Percentiles rank a stretch among this genome's conserved stretches.
Conservation (phyloP, 2,113 vertebrate genomes). For the Tragelaphus imberbis region DNA sequence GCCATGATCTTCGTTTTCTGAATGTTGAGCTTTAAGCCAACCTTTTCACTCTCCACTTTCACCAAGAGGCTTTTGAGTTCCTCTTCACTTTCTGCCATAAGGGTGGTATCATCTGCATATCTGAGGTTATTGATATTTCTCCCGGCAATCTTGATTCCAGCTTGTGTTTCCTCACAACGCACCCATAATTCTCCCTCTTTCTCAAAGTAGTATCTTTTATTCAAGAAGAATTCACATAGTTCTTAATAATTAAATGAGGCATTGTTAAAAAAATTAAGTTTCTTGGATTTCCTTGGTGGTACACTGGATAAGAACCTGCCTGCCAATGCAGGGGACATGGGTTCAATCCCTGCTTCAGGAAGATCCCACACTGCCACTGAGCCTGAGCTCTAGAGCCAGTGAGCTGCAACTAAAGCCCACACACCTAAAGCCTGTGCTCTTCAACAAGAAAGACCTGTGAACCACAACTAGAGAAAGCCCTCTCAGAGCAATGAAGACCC, state of each 20-base stretch:
- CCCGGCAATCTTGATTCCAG: too few relatives aligned
- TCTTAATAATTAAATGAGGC: neutral
- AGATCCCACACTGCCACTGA: neutral
- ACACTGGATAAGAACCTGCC: neutral
- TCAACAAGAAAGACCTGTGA: neutral
- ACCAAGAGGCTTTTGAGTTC: too few relatives aligned
- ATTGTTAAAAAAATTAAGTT: constrained; percentile 3
- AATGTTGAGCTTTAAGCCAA: too few relatives aligned
- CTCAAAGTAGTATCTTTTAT: neutral
- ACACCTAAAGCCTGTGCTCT: neutral
- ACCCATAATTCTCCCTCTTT: neutral
- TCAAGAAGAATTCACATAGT: neutral
- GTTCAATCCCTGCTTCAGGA: neutral
- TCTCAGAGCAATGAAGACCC: neutral
- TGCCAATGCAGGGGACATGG: neutral
- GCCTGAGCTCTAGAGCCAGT: neutral
- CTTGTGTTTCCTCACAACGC: too few relatives aligned
- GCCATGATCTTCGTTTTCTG: too few relatives aligned
- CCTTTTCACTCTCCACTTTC: too few relatives aligned
- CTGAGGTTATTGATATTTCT: too few relatives aligned
- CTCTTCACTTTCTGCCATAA: too few relatives aligned
- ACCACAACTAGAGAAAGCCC: neutral
- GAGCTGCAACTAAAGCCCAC: neutral
- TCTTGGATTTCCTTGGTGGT: neutral
- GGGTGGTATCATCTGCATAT: too few relatives aligned